These are phyloP conservation scores for Boloria euphrosyne DNA, from an alignment of 2,888 invertebrate species.

Conservation along the genomic window DNA sequence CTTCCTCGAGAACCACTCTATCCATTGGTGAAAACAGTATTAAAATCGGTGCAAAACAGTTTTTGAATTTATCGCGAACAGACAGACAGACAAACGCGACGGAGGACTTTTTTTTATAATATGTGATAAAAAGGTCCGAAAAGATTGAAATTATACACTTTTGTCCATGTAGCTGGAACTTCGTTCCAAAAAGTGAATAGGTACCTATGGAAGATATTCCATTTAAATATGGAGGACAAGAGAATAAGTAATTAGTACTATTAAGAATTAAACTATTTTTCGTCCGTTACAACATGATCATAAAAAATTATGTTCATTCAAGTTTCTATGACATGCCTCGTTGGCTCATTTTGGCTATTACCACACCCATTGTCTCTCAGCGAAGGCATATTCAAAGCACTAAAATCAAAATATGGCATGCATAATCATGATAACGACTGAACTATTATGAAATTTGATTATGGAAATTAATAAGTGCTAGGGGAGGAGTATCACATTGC, in stretches of 20 bases:
- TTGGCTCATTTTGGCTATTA: conserved; percentile 23
- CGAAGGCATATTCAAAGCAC: conserved; percentile 21
- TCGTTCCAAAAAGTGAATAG: too few relatives aligned
- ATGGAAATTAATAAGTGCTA: conserved; percentile 16
- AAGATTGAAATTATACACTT: too few relatives aligned
- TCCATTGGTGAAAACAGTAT: too few relatives aligned
- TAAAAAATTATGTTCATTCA: conserved; percentile 18
- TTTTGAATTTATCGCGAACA: too few relatives aligned
- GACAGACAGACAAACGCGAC: too few relatives aligned
- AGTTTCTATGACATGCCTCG: conserved; percentile 17
- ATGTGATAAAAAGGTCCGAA: too few relatives aligned
- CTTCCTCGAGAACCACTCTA: too few relatives aligned
- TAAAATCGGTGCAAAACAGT: too few relatives aligned
- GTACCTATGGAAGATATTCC: too few relatives aligned
- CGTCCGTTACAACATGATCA: conserved; percentile 1
- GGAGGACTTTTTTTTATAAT: too few relatives aligned
- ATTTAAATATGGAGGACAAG: too few relatives aligned
- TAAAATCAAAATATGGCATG: conserved; percentile 25
- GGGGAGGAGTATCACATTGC: background rate
- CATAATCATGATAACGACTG: conserved; percentile 21
- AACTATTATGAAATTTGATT: conserved; percentile 14
- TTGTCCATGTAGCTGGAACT: too few relatives aligned
- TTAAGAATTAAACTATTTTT: background rate
- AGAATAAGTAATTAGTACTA: background rate
- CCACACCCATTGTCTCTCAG: conserved; percentile 19